Evolutionary conservation across 2,113 vertebrate genomes (phyloP).

Genomic region (Clarias batrachus): DNA sequence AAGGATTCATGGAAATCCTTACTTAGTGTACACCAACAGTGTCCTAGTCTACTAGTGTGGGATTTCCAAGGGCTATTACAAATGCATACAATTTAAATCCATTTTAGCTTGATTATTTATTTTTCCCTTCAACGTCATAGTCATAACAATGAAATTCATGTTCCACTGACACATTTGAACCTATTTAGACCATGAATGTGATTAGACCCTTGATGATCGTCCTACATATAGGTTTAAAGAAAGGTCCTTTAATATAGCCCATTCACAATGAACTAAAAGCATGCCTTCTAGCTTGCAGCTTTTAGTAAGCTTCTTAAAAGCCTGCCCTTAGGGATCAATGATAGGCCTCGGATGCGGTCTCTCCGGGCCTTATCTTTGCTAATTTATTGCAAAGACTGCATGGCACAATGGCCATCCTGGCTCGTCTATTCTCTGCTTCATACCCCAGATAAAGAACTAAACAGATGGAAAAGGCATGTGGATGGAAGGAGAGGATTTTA

Average conservation of each 20-base stretch:
- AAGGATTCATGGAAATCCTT: conserved; percentile 42
- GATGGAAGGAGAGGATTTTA: not conserved
- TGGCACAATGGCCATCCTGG: conserved; percentile 39
- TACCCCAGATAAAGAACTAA: conserved; percentile 18
- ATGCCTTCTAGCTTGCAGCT: conserved; percentile 74
- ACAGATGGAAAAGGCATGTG: not conserved
- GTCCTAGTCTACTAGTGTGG: not conserved
- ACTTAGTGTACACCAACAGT: conserved; percentile 60
- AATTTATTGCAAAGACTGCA: conserved; percentile 74
- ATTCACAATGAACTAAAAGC: conserved; percentile 71
- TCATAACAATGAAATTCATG: conserved; percentile 23
- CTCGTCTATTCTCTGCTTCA: not conserved
- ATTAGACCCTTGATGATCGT: conserved; percentile 67
- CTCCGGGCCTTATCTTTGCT: conserved; percentile 70
- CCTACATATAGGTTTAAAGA: conserved; percentile 73
- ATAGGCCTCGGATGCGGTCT: conserved; percentile 71
- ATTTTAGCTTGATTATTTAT: not conserved
- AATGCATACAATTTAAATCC: not conserved
- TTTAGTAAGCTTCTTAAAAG: conserved; percentile 80
- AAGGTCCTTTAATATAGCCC: conserved; percentile 68
- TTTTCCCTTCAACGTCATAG: conserved; percentile 18
- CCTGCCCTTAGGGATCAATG: conserved; percentile 71
- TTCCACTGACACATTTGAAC: conserved; percentile 37
- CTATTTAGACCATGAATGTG: conserved; percentile 65
- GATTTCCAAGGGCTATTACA: not conserved